Evolutionary conservation across 2,113 vertebrate species (phyloP).

Genomic region (Pelecanus crispus): DNA sequence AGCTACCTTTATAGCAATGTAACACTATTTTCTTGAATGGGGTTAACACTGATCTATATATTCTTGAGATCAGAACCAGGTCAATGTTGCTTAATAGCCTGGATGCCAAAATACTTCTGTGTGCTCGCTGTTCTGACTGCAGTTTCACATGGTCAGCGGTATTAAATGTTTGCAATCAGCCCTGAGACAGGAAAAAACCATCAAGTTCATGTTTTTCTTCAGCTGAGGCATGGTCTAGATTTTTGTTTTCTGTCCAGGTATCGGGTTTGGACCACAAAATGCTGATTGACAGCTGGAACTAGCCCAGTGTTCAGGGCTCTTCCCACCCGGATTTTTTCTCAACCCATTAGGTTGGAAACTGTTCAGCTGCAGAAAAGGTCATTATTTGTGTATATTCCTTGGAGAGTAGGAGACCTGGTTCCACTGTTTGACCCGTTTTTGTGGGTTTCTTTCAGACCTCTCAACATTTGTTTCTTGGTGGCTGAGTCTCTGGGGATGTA

Average conservation of each 20-base stretch:
- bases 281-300: neutral
- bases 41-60: neutral
- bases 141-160: neutral
- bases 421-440: neutral
- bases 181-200: neutral
- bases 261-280: neutral
- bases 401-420: neutral
- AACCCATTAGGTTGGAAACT: neutral
- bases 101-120: neutral
- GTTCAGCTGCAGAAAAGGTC: neutral
- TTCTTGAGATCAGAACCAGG: neutral
- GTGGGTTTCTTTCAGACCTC: neutral
- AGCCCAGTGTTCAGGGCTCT: neutral
- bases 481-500: neutral
- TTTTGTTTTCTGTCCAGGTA: neutral
- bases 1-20: neutral
- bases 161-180: neutral
- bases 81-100: neutral
- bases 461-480: neutral
- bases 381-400: neutral
- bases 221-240: neutral
- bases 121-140: neutral
- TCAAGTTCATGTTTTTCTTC: neutral
- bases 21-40: neutral
- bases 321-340: neutral